Conservation (phyloP, 2,888 invertebrate species). For the Caenorhabditis sp. region DNA sequence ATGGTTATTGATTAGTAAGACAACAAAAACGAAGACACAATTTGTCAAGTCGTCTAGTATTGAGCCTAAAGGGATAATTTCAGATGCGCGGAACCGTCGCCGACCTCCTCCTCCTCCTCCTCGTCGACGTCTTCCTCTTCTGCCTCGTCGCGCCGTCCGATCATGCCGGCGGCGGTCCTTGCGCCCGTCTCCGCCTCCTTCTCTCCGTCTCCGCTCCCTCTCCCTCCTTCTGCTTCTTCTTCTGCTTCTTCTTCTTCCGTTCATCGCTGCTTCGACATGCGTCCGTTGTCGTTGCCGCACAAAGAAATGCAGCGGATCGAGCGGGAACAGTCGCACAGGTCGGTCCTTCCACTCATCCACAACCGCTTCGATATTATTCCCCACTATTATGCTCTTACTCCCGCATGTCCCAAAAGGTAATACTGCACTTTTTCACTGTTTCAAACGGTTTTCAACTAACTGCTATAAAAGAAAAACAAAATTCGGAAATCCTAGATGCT, state of each 20-base stretch:
- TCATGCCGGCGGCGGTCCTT: slow-evolving; percentile 16
- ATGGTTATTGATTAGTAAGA: too few species aligned
- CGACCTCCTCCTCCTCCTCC: too few species aligned
- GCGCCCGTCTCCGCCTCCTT: background rate
- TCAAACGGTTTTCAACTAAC: too few species aligned
- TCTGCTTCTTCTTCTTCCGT: background rate
- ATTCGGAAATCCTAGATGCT: too few species aligned
- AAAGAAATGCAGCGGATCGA: slow-evolving; percentile 58
- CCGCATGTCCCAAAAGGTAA: slow-evolving; percentile 44
- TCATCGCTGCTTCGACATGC: slow-evolving; percentile 45
- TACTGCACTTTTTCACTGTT: too few species aligned
- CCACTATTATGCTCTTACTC: slow-evolving; percentile 42
- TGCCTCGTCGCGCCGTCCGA: slow-evolving; percentile 52
- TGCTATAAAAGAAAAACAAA: too few species aligned
- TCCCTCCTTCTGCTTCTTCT: background rate
- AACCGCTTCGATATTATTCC: slow-evolving; percentile 45
- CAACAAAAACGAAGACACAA: too few species aligned
- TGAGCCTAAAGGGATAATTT: too few species aligned
- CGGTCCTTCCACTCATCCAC: slow-evolving; percentile 27
- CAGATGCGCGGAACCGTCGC: too few species aligned
- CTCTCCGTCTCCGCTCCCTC: background rate
- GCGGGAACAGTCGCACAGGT: slow-evolving; percentile 55
- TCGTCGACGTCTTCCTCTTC: slow-evolving; percentile 49
- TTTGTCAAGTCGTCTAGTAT: too few species aligned
- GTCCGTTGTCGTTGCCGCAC: slow-evolving; percentile 52